These are phyloP conservation scores for Cyprinodon diabolis DNA, from an alignment of 2,797 vertebrate genomes.

Conservation along the genomic window DNA sequence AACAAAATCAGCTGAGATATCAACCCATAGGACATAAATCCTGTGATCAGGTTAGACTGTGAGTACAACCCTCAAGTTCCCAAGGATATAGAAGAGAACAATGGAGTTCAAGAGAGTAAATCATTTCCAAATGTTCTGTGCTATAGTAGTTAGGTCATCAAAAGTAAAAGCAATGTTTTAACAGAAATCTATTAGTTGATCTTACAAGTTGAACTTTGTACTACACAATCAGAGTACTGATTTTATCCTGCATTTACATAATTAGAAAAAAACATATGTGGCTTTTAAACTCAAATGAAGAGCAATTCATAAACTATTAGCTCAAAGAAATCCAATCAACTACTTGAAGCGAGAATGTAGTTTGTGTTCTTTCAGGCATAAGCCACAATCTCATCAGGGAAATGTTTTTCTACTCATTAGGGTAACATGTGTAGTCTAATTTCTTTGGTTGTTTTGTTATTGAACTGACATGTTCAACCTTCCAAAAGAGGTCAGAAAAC, in stretches of 20 bases:
- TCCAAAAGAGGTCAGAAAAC: conserved; percentile 72
- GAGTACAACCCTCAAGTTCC: not conserved
- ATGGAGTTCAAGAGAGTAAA: not conserved
- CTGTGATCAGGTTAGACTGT: not conserved
- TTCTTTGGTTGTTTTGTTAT: conserved; percentile 46
- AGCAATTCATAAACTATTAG: conserved; percentile 28
- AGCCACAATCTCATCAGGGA: conserved; percentile 17
- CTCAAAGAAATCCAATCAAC: conserved; percentile 37
- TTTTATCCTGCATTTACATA: conserved; percentile 38
- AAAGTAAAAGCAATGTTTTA: conserved; percentile 27
- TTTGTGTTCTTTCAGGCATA: conserved; percentile 41
- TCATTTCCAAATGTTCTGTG: not conserved
- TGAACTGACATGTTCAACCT: conserved; percentile 67
- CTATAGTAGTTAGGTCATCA: conserved; percentile 18
- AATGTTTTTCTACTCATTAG: conserved; percentile 37
- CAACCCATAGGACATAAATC: not conserved
- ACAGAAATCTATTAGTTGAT: conserved; percentile 35
- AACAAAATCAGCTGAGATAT: not conserved
- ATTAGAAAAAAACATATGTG: conserved; percentile 46
- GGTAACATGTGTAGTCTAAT: conserved; percentile 43
- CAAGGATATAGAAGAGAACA: not conserved
- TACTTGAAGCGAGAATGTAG: conserved; percentile 32
- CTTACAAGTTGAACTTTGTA: conserved; percentile 26
- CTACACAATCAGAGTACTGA: conserved; percentile 21
- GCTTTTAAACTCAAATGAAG: conserved; percentile 34